Conservation (phyloP, 2,888 invertebrate species). For the Apotomis betuletana region DNA sequence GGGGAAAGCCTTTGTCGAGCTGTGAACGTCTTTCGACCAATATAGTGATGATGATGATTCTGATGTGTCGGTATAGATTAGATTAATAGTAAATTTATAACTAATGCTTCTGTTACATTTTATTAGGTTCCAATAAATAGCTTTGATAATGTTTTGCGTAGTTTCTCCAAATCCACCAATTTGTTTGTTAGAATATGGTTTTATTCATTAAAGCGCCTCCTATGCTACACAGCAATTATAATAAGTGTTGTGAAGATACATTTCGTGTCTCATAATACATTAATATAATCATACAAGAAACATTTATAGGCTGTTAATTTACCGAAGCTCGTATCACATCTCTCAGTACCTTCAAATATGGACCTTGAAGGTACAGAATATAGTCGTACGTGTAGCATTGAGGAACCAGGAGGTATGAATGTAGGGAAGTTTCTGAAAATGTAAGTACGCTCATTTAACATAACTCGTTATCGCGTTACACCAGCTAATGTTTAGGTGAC, state of each 20-base stretch:
- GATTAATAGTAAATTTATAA: no score
- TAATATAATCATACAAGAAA: constrained; percentile 15
- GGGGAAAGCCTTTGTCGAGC: no score
- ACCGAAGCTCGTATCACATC: neutral
- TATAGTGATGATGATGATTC: no score
- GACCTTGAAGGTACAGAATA: neutral
- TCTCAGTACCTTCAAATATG: neutral
- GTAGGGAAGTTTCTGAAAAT: neutral
- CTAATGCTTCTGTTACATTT: no score
- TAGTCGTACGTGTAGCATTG: neutral
- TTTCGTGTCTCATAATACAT: constrained; percentile 11
- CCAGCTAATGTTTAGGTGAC: constrained; percentile 37
- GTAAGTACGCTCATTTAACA: constrained; percentile 27
- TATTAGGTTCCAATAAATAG: no score
- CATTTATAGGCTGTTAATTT: neutral
- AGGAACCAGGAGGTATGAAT: neutral
- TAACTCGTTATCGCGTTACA: constrained; percentile 31
- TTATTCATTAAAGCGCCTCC: neutral
- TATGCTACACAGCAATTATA: neutral
- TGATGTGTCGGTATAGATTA: no score
- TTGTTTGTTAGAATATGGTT: neutral
- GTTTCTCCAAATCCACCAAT: no score
- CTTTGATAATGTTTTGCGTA: no score
- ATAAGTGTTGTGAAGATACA: neutral
- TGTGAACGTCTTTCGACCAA: no score